Evolutionary conservation across 2,797 vertebrate genomes (phyloP).

Genomic region (Rhadinocentrus ornatus): DNA sequence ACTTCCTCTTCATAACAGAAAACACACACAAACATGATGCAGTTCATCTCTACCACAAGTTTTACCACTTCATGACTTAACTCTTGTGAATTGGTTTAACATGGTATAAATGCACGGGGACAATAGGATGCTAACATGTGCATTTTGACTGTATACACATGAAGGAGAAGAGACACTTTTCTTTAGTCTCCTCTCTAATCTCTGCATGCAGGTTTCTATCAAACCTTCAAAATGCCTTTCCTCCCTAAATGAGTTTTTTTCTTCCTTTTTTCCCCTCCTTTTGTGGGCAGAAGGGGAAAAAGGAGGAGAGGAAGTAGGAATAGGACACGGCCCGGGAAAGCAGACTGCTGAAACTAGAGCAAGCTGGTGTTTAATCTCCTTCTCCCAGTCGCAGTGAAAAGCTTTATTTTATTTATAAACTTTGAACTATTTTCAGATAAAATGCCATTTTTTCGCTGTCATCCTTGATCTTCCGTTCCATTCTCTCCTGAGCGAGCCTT

Average conservation of each 20-base stretch:
- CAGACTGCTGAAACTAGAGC: conserved; percentile 73
- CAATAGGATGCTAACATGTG: conserved; percentile 31
- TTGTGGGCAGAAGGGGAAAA: background rate
- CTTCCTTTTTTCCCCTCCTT: background rate
- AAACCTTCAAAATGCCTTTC: conserved; percentile 73
- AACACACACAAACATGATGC: background rate
- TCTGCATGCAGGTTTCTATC: conserved; percentile 74
- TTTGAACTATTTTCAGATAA: conserved; percentile 95
- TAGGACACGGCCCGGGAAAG: conserved; percentile 68
- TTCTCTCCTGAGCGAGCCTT: conserved; percentile 88
- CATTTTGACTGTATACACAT: conserved; percentile 7
- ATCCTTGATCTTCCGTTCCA: conserved; percentile 89
- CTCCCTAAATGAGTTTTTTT: conserved; percentile 67
- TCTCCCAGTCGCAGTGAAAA: conserved; percentile 86
- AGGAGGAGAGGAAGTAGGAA: conserved; percentile 58
- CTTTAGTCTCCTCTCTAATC: conserved; percentile 73
- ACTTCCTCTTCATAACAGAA: background rate
- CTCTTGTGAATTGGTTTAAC: conserved; percentile 21
- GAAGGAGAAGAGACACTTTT: conserved; percentile 54
- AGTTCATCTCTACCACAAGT: background rate
- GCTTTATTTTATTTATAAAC: conserved; percentile 93
- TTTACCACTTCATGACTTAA: conserved; percentile 22
- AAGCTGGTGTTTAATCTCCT: conserved; percentile 89
- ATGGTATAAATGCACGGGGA: conserved; percentile 41
- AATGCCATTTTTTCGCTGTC: conserved; percentile 89